Evolutionary conservation across 2,113 vertebrate species (phyloP), one percentile per base, ranked within the genome.

Genomic region (Chaetorhynchus papuensis): DNA sequence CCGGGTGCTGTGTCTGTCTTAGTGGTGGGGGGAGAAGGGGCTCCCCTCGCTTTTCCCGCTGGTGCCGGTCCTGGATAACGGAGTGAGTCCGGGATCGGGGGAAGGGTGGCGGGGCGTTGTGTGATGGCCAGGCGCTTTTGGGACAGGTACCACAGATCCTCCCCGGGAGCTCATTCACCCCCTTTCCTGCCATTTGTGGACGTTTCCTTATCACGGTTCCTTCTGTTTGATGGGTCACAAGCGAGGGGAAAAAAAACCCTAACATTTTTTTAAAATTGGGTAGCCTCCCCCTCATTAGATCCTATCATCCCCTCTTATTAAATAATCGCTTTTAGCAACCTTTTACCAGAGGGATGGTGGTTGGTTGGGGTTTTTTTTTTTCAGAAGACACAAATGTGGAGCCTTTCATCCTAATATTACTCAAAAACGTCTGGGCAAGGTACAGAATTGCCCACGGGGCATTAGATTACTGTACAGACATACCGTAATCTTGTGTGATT

Each of bases 391-490:
- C 13, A 35, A n/a, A n/a, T 4, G 18, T 8, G 13, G n/a, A 86
- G 17, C 13, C 37, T 94, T 89, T 88, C 42, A 63, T 78, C 23
- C 31, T 83, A 44, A 9, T 53, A 37, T 28, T 82, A 60, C 33
- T 77, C 22, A 57, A 13, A 89, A 83, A 70, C 6, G 8, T 59
- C 64, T 74, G 65, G 75, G 70, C 64, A 84, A 71, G 78, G 84
- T 80, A 56, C 53, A 15, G 83, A 54, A 45, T 65, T 86, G 90
- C 83, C 83, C 66, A 49, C 50, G 16, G 64, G 81, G 78, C 93
- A 63, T 93, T 77, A 85, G 78, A 69, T 93, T 87, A 90, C 86
- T 26, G 50, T 63, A 35, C 92, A 91, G 89, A 95, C 90, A 56
- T 87, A 92, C 44, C 18, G 30, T 72, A 91, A 93, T 83, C 85